Base-by-base conservation (phyloP, 2,888 invertebrate genomes). In the Dastarcus helophoroides region DNA sequence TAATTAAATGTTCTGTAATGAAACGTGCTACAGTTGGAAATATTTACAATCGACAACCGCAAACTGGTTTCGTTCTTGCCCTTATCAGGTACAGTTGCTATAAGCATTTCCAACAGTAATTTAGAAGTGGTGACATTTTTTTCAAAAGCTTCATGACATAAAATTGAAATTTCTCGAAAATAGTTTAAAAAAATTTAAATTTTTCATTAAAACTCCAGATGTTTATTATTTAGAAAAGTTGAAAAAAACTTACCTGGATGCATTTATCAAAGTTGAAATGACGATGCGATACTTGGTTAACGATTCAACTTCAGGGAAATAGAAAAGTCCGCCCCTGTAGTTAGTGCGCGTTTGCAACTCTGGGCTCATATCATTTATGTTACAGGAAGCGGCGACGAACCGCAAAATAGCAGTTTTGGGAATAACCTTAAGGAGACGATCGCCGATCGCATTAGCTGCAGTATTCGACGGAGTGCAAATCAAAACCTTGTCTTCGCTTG, bases 381-480 rank as follows among this genome's bases (percentile, higher is more conserved):
- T 40, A 38, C 57, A 63, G 34, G 51, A 53, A 11, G 57, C 50
- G 14, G 55, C 54, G 4, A 65, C 44, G 40, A 59, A 62, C 22
- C 71, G 60, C 19, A 65, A 56, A 22, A 72, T 33, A 24, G 57
- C 43, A 3, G 29, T 41, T 19, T 40, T 44, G 13, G 44, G 51
- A 34, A 62, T 41, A 28, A 43, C 38, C 16, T 52, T 37, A 3
- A 58, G 41, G 16, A 74, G 49, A 37, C 68, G 56, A 37, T 56
- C 44, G 0, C 73, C 67, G 28, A 81, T 61, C 45, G 76, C 71
- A 55, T 81, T 77, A 15, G 75, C 76, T 10, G 79, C 78, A 38
- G 71, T 64, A 56, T 81, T 81, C 3, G 79, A 78, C 1, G 75
- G 71, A 3, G 79, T 66, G 42, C 75, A 71, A 7, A 76, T 66